Evolutionary conservation across 2,113 vertebrate genomes (phyloP).

Genomic region (Gavia stellata): DNA sequence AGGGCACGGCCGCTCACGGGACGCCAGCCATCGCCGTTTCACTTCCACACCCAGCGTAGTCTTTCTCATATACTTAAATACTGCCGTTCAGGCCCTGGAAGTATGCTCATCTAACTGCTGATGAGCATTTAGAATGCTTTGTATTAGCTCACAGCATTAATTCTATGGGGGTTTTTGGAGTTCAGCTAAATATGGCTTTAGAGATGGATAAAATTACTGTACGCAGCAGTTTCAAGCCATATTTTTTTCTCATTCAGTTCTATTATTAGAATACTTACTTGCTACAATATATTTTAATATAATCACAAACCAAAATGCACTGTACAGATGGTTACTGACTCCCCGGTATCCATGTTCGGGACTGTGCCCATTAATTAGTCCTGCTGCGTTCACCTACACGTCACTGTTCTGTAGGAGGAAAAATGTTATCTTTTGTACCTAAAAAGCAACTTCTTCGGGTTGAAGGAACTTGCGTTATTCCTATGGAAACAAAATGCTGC

Average conservation of each 20-base stretch:
- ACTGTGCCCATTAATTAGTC: neutral
- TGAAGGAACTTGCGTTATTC: neutral
- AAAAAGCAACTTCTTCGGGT: neutral
- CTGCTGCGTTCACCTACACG: neutral
- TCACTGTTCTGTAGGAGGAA: neutral
- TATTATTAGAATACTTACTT: neutral
- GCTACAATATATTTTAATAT: neutral
- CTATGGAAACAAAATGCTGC: neutral
- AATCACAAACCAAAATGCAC: neutral
- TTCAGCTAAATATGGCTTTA: neutral
- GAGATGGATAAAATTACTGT: neutral
- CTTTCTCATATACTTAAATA: rapidly evolving
- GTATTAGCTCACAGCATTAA: neutral
- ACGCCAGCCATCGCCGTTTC: neutral
- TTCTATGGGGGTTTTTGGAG: neutral
- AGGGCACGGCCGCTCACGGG: rapidly evolving
- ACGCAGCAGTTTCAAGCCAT: neutral
- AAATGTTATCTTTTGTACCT: neutral
- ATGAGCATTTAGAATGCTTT: neutral
- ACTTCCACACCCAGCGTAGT: neutral
- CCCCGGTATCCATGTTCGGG: neutral
- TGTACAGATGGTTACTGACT: neutral
- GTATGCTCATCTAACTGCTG: neutral
- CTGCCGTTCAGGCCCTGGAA: neutral
- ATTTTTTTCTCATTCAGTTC: neutral